Base-by-base conservation (phyloP, 2,113 vertebrate species). In the Haplochromis burtoni region DNA sequence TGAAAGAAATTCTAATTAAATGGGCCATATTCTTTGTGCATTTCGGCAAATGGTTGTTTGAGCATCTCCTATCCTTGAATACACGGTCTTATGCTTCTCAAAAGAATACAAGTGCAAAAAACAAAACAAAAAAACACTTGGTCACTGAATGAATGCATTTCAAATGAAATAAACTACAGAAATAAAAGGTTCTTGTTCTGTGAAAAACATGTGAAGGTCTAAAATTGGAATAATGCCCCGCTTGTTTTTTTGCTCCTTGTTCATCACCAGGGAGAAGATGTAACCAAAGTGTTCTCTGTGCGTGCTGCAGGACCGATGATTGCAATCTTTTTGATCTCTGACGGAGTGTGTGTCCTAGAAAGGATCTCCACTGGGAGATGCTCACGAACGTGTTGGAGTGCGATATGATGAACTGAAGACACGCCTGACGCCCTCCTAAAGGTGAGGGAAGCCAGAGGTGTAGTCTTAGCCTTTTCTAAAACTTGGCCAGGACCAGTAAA, bases 241-340 rank as follows among this genome's bases (percentile, higher is more conserved):
- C 68, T 82, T 88, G 26, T 86, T 90, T 88, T 80, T 71, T 83
- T 33, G 16, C 66, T 38, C 31, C 71, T 88, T 85, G 24, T 90
- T 89, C 81, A 85, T 85, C 24, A 57, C 55, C 26, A 81, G 61
- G 53, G 68, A 85, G 47, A 78, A 63, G 85, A 82, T 79, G 68
- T 86, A 81, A 90, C 51, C 61, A 83, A 89, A 89, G 76, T 26
- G 9, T 84, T 78, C 87, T 82, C 85, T 33, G 6, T 54, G 19
- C 40, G 83, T 42, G 81, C 85, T 87, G 17, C 82, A 76, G 90
- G 88, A 82, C 85, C 83, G 90, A 90, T 84, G 86, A 63, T 80
- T 73, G 82, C 26, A 87, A 81, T 85, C 89, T 80, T 91, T 95
- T 94, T 94, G 92, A 92, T 93, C 84, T 90, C 29, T 31, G 59